Evolutionary conservation across 2,888 invertebrate species (phyloP).

Genomic region (Trichopria drosophilae): DNA sequence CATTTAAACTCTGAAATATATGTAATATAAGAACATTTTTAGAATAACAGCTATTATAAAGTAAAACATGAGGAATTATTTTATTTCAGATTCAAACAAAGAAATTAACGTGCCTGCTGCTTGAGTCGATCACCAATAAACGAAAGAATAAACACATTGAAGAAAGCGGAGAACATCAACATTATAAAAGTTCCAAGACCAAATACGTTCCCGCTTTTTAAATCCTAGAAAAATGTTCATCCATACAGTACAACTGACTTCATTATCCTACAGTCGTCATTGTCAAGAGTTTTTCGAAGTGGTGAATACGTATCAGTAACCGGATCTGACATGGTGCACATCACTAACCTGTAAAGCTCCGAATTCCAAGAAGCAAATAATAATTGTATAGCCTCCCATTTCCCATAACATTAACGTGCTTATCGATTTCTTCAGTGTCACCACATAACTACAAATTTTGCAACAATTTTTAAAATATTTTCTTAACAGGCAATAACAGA

Average conservation of each 20-base stretch:
- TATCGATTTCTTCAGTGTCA: slow-evolving; percentile 46
- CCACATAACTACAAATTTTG: slow-evolving; percentile 41
- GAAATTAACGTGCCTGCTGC: slow-evolving; percentile 44
- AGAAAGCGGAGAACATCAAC: slow-evolving; percentile 46
- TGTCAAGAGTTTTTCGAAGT: too few relatives aligned
- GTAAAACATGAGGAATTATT: too few relatives aligned
- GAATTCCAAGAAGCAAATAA: slow-evolving; percentile 48
- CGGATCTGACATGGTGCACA: too few relatives aligned
- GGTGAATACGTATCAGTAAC: too few relatives aligned
- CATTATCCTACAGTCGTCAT: too few relatives aligned
- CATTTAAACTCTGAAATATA: too few relatives aligned
- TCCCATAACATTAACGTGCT: slow-evolving; percentile 46
- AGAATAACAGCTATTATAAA: too few relatives aligned
- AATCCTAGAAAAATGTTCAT: slow-evolving; percentile 41
- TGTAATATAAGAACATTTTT: too few relatives aligned
- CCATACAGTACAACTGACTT: too few relatives aligned
- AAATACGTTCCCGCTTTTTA: slow-evolving; percentile 41
- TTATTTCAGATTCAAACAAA: too few relatives aligned
- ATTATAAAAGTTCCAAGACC: slow-evolving; percentile 44
- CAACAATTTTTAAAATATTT: too few relatives aligned
- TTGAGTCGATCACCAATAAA: slow-evolving; percentile 47
- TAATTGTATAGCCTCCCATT: slow-evolving; percentile 47
- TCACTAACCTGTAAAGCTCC: slow-evolving; percentile 44
- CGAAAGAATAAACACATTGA: slow-evolving; percentile 48
- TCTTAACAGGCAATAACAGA: too few relatives aligned